Base-by-base conservation (phyloP, 2,888 invertebrate species). In the Chrysina gloriosa region DNA sequence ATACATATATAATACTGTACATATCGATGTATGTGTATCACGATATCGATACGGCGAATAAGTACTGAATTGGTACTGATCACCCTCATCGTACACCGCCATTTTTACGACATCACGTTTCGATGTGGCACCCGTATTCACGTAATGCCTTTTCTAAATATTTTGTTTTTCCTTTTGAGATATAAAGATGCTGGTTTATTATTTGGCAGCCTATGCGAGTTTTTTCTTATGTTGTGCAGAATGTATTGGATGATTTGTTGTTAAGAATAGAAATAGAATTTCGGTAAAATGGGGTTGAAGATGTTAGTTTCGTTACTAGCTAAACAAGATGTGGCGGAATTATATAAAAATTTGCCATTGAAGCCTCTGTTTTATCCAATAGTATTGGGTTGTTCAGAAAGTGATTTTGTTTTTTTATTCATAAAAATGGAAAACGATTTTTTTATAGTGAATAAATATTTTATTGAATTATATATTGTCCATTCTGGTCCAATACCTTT, bases 141-240 rank as follows among this genome's bases (percentile, higher is more conserved):
- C 27, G 52, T 52, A 23, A 19, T 48, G 21, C 3, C 5, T 16
- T 52, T 29, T 29, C 14, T 29, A 19, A 29, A 52, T 47, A 47
- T 5, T 29, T 50, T 50, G 3, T 29, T 16, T 29, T 27, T 14
- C 29, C 11, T 48, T 58, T 58, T 39, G 25, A 16, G 16, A 39
- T 58, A 25, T 58, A 58, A 36, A 23, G 14, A 39, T 4, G 25
- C 25, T 11, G n/a, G 23, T 39, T 39, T 58, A 39, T 58, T 6
- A 7, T 58, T 58, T 58, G 6, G 58, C 58, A 39, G 58, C 39
- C 58, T 58, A 58, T 39, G 58, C 58, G 42, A 52, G 16, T 58
- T 39, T 39, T 29, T 29, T n/a, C 21, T 39, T 23, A 36, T 4
- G 16, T 58, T 58, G 6, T 39, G 27, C 16, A 5, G 6, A 16